Percentiles rank a stretch among this genome's conserved stretches.
These are phyloP conservation scores for Nudaria mundana DNA, from an alignment of 2,888 invertebrate genomes.

Conservation along the genomic window DNA sequence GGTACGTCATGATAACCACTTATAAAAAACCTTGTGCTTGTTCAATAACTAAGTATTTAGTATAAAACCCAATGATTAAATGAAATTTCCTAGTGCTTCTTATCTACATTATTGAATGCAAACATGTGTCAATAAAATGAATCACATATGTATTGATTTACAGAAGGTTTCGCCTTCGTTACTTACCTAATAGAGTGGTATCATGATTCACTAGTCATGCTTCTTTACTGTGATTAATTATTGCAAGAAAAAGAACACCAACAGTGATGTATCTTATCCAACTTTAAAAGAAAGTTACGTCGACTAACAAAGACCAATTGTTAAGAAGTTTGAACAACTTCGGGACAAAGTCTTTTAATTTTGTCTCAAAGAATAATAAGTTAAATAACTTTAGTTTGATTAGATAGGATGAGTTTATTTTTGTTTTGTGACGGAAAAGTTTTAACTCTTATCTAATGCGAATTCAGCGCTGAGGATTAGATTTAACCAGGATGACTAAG, in stretches of 20 bases:
- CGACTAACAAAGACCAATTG: neutral
- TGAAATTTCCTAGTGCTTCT: neutral
- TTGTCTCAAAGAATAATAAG: neutral
- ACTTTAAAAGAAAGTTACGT: neutral
- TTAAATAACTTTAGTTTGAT: neutral
- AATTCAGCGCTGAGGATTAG: too few relatives aligned
- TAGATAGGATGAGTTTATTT: neutral
- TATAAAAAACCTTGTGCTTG: neutral
- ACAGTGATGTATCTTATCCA: neutral
- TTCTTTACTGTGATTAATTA: neutral
- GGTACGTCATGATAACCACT: too few relatives aligned
- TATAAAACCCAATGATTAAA: neutral
- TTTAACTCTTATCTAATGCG: neutral
- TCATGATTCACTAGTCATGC: neutral
- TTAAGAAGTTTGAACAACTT: neutral
- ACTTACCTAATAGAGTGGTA: neutral
- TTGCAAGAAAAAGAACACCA: neutral
- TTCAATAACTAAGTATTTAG: neutral
- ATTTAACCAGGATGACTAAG: too few relatives aligned
- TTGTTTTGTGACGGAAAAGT: neutral
- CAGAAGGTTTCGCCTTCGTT: neutral
- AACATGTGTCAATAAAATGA: neutral
- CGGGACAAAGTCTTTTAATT: neutral
- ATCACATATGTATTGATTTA: constrained; percentile 1
- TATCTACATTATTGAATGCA: too few relatives aligned